phyloP scores from a whole-genome alignment of 2,888 invertebrate species.

The Sinopyrophorus schimmeli region DNA sequence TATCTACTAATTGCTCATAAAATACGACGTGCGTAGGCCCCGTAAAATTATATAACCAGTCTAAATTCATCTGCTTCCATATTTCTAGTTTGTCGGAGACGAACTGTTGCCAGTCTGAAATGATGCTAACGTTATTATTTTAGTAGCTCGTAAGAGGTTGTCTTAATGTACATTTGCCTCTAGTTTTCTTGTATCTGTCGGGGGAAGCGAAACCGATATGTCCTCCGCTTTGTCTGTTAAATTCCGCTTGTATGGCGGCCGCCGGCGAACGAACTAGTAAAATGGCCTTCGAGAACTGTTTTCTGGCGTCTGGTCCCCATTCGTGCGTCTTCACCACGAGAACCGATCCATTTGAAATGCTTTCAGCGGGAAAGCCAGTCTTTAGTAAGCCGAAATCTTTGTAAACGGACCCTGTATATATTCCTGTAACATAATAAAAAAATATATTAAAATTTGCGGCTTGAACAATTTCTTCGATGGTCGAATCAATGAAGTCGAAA shows the following conservation, averaged over 20 bases:
- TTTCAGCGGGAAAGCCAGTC: constrained; percentile 81
- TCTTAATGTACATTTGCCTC: constrained; percentile 63
- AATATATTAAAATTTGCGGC: too few species aligned
- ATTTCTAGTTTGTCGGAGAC: constrained; percentile 66
- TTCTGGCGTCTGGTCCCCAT: constrained; percentile 64
- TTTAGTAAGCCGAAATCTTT: constrained; percentile 77
- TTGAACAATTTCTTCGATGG: too few species aligned
- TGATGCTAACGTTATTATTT: constrained; percentile 22
- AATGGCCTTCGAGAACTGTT: constrained; percentile 67
- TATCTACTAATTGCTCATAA: constrained; percentile 60
- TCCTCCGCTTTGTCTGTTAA: constrained; percentile 78
- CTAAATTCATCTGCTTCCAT: constrained; percentile 71
- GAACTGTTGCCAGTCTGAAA: constrained; percentile 72
- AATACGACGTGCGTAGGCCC: constrained; percentile 71
- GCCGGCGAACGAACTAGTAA: constrained; percentile 72
- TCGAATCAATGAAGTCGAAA: too few species aligned
- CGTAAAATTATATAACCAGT: constrained; percentile 71
- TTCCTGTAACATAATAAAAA: constrained; percentile 62
- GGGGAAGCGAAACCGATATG: constrained; percentile 78
- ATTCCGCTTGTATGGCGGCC: constrained; percentile 76
- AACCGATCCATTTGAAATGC: constrained; percentile 74
- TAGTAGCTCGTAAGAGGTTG: neutral
- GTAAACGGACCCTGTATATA: constrained; percentile 78
- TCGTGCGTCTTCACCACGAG: constrained; percentile 81
- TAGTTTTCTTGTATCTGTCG: constrained; percentile 65